Evolutionary conservation across 1,140 invertebrate genomes (phyloP), one percentile per base, ranked within the genome.

Genomic region (Orius laevigatus): DNA sequence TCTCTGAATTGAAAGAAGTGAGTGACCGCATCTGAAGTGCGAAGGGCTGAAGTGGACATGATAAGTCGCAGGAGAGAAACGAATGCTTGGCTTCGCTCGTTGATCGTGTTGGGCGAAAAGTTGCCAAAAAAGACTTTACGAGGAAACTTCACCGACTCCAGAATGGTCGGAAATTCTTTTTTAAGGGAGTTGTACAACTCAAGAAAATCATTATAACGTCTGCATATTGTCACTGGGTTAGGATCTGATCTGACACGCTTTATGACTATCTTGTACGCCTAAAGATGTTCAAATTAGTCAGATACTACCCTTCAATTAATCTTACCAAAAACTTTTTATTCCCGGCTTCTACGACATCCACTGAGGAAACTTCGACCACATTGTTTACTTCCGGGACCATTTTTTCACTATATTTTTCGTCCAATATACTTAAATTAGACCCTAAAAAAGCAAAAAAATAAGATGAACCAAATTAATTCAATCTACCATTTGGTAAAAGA

Each of bases 131-230:
- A 33, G 14, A 59, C 74, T 64, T 85, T 86, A 57, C 75, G 77
- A 5, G 83, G 83, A 64, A 86, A 86, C 46, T 67, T 63, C 5
- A 81, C 60, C 35, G 61, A 63, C 44, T 60, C 60, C 60, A 84
- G 63, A 40, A 75, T 57, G 11, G 65, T 39, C 4, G 79, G 74
- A 63, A 71, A 71, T 39, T 71, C 68, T 49, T 73, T 74, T 53
- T 70, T 73, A 2, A 86, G 61, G 3, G 66, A 62, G 54, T 70
- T 69, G 61, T 78, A 81, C 3, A 85, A 64, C 46, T 72, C 70
- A 12, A 78, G 64, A 63, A 85, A 85, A 56, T 86, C 77, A 5
- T 81, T 81, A 57, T 85, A 86, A 55, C 83, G 67, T 50, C 79
- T 65, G 56, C 83, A 74, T 31, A 85, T 72, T 25, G 71, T 69